These are phyloP conservation scores for Erebia aethiops DNA, from an alignment of 2,888 invertebrate genomes.

Conservation along the genomic window DNA sequence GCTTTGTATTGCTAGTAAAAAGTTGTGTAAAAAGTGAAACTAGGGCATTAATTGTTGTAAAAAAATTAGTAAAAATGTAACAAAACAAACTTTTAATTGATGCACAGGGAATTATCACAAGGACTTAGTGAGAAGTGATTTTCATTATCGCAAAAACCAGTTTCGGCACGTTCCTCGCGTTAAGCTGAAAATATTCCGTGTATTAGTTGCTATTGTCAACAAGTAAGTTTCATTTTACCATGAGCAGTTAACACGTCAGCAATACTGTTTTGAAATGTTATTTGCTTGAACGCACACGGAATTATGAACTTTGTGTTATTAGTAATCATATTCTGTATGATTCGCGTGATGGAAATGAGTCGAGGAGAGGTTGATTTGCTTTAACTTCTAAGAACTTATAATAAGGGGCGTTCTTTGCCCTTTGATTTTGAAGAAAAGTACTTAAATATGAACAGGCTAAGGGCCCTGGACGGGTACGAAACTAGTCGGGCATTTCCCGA, in stretches of 20 bases:
- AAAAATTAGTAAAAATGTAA: slow-evolving; percentile 5
- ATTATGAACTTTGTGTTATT: slow-evolving; percentile 36
- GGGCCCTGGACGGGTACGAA: too few species aligned
- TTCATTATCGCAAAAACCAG: slow-evolving; percentile 41
- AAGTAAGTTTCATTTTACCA: slow-evolving; percentile 34
- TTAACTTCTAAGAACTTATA: too few species aligned
- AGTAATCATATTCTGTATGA: neutral
- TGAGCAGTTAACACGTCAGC: slow-evolving; percentile 29
- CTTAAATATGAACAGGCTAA: too few species aligned
- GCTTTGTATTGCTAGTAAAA: too few species aligned
- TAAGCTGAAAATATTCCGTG: slow-evolving; percentile 40
- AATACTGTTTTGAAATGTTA: slow-evolving; percentile 30
- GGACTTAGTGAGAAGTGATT: slow-evolving; percentile 34
- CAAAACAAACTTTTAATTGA: slow-evolving; percentile 29
- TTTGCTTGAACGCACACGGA: slow-evolving; percentile 31
- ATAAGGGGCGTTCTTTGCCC: too few species aligned
- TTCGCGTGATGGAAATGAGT: neutral
- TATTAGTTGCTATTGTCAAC: slow-evolving; percentile 37
- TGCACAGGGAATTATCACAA: slow-evolving; percentile 22
- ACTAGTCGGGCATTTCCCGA: too few species aligned
- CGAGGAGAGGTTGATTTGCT: neutral
- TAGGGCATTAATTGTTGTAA: neutral
- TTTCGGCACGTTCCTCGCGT: slow-evolving; percentile 45
- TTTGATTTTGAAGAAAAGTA: too few species aligned
- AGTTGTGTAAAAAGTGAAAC: too few species aligned